Percentiles rank a stretch among this genome's conserved stretches.
Evolutionary conservation across 2,888 invertebrate genomes (phyloP).

Genomic region (Mycalesis mineus): DNA sequence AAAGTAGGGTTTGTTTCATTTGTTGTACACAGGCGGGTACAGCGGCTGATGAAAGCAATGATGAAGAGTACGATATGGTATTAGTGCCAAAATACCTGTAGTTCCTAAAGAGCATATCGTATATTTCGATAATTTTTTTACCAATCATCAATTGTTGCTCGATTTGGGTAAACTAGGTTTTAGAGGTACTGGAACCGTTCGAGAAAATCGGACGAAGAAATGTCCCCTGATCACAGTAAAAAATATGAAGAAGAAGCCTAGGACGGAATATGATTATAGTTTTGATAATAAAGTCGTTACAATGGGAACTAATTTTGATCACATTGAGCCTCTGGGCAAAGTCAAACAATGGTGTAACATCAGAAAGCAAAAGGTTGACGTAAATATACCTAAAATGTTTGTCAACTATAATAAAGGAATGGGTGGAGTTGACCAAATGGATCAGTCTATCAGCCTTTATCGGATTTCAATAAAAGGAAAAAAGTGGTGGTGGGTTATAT

Average conservation of each 20-base stretch:
- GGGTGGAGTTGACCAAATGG: conserved; percentile 34
- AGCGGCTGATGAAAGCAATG: no score
- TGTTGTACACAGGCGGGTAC: no score
- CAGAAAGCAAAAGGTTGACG: conserved; percentile 29
- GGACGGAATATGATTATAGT: conserved; percentile 33
- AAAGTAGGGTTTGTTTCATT: no score
- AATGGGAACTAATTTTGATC: conserved; percentile 33
- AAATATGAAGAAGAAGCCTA: conserved; percentile 33
- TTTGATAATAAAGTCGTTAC: conserved; percentile 35
- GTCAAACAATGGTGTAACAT: conserved; percentile 33
- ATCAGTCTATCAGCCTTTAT: conserved; percentile 17
- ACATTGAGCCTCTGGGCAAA: conserved; percentile 31
- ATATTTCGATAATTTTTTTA: no score
- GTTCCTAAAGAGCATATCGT: no score
- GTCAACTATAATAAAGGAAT: conserved; percentile 32
- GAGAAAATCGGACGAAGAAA: no score
- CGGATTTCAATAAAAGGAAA: neutral
- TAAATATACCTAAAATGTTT: conserved; percentile 31
- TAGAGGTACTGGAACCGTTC: no score
- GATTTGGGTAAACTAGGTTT: no score
- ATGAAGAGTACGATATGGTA: no score
- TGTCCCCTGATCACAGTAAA: no score
- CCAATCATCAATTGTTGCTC: no score
- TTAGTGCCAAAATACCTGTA: no score
- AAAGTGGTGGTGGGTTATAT: conserved; percentile 36